Percentiles rank a stretch among this genome's conserved stretches.
phyloP scores from a whole-genome alignment of 2,888 invertebrate species.

The Entomobrya multifasciata region DNA sequence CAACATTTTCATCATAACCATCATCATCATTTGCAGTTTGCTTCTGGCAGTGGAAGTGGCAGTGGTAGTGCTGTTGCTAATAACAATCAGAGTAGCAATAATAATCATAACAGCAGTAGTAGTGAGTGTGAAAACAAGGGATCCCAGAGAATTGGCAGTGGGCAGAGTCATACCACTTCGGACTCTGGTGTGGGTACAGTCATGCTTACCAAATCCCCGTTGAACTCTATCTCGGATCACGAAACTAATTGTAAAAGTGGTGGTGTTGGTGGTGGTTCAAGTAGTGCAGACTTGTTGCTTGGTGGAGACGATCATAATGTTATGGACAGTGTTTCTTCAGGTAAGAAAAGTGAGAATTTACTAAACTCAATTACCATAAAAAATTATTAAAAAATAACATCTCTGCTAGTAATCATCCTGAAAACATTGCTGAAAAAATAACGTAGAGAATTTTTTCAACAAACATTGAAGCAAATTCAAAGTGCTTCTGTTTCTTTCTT shows the following conservation, averaged over 20 bases:
- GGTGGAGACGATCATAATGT: slow-evolving; percentile 71
- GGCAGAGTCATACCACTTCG: slow-evolving; percentile 78
- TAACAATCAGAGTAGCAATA: slow-evolving; percentile 47
- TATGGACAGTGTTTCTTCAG: slow-evolving; percentile 78
- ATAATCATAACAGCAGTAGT: slow-evolving; percentile 67
- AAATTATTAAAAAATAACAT: no score
- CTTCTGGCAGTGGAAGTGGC: slow-evolving; percentile 58
- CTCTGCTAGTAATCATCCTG: no score
- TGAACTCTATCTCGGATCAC: slow-evolving; percentile 75
- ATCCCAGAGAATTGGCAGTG: slow-evolving; percentile 78
- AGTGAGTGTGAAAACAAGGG: slow-evolving; percentile 77
- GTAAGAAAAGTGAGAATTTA: slow-evolving; percentile 73
- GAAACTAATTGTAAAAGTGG: slow-evolving; percentile 18
- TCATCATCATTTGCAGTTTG: slow-evolving; percentile 61
- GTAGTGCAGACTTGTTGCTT: not conserved
- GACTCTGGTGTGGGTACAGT: slow-evolving; percentile 78
- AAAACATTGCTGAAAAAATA: no score
- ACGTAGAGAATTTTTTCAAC: no score
- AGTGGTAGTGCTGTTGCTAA: slow-evolving; percentile 47
- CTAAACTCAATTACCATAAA: no score
- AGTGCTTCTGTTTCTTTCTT: no score
- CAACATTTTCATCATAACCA: slow-evolving; percentile 66
- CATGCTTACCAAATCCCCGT: slow-evolving; percentile 76
- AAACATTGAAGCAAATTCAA: no score
- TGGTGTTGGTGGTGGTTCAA: not conserved